Evolutionary conservation across 2,797 vertebrate genomes (phyloP).

Genomic region (Todus mexicanus): DNA sequence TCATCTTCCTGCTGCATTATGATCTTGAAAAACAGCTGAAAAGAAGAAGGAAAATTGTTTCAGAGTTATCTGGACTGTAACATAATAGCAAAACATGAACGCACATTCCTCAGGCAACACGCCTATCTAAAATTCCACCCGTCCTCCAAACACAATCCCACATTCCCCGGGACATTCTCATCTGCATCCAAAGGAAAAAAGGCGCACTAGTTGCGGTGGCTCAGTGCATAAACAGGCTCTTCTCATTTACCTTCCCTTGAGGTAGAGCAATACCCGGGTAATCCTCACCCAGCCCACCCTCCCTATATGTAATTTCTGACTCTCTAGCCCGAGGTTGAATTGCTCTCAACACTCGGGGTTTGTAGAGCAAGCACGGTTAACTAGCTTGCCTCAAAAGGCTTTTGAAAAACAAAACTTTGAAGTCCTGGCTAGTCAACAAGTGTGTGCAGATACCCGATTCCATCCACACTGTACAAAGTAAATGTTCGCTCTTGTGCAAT

Average conservation of each 20-base stretch:
- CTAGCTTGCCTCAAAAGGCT: neutral
- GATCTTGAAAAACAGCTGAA: slow-evolving; percentile 69
- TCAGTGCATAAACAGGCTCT: neutral
- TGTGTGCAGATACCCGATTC: neutral
- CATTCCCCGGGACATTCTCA: neutral
- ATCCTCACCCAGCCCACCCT: neutral
- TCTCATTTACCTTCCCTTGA: neutral
- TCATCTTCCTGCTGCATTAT: slow-evolving; percentile 81
- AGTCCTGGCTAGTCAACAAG: neutral
- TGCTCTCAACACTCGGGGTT: neutral
- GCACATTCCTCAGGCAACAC: neutral
- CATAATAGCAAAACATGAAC: neutral
- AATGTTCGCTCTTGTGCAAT: neutral
- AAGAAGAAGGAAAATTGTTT: slow-evolving; percentile 46
- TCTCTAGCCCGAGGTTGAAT: neutral
- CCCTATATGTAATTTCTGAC: neutral
- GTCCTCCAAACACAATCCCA: neutral
- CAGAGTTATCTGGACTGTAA: slow-evolving; percentile 15
- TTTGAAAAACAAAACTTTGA: neutral
- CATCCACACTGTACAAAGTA: neutral
- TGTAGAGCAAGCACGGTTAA: neutral
- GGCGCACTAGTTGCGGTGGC: neutral
- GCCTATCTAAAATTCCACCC: slow-evolving; percentile 8
- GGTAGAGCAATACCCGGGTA: neutral
- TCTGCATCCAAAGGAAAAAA: neutral